Evolutionary conservation across 2,888 invertebrate species (phyloP), one percentile per base, ranked within the genome.

Genomic region (Holacanthella duospinosa): DNA sequence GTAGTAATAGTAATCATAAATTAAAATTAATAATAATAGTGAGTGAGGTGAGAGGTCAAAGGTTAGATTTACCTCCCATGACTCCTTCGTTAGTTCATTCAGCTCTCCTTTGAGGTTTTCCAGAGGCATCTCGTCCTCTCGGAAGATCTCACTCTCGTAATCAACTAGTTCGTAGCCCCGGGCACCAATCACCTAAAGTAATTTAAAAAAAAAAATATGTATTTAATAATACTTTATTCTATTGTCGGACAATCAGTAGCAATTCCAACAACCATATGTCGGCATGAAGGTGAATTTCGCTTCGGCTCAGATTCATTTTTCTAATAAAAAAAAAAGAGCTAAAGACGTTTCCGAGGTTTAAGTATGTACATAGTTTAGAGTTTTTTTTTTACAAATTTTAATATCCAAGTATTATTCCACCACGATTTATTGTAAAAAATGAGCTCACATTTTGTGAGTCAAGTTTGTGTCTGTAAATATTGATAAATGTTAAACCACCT

Each of bases 1-100:
- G 29, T 29, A 58, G 6, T 9, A 58, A 58, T 58, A 9, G 29
- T 28, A 29, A 6, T 53, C 28, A 48, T n/a, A n/a, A n/a, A n/a
- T n/a, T n/a, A n/a, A n/a, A n/a, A n/a, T 19, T 27, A 53, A 28
- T 27, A 60, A 28, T 21, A 28, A 36, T 53, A 27, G 48, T 28
- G 16, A 60, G 29, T 36, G 16, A 29, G 19, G 9, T 2, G 25
- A 29, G 28, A 55, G 28, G 6, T 56, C 19, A 59, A 48, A 21
- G 4, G 29, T 44, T 54, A 24, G 60, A 82, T 88, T 84, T 80
- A 93, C 93, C 91, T 93, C 92, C 93, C 93, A 93, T 67, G 90
- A 91, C 78, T 92, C 91, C 76, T 89, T 85, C 61, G 89, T 90
- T 69, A 90, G 80, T 75, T 70, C 48, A 21, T 48, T 48, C 19